Percentiles rank a stretch among this genome's conserved stretches.
Evolutionary conservation across 2,113 vertebrate species (phyloP).

Genomic region (Pteruthius melanotis): DNA sequence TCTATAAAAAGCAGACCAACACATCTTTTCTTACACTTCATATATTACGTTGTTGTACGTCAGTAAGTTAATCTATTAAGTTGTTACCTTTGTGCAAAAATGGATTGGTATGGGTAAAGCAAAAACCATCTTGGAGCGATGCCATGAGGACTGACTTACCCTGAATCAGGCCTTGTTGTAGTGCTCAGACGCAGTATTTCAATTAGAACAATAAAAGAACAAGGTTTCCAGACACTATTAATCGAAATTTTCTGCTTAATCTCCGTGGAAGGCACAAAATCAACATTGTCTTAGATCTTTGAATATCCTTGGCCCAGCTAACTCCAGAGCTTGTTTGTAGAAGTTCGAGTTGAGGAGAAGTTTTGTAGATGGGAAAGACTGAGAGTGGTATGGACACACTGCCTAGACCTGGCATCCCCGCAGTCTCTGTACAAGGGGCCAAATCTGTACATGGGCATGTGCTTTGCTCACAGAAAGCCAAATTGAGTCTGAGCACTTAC

Average conservation of each 20-base stretch:
- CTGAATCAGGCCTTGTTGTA: background rate
- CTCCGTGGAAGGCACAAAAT: background rate
- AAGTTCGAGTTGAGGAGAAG: background rate
- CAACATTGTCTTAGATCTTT: background rate
- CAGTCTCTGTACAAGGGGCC: background rate
- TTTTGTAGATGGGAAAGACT: background rate
- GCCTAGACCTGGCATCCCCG: rapidly evolving
- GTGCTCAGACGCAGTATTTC: background rate
- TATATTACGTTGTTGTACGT: background rate
- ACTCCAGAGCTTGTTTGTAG: background rate
- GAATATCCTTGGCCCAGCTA: background rate
- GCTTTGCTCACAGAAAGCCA: background rate
- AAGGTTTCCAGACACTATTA: background rate
- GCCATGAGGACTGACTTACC: background rate
- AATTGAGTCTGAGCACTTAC: background rate
- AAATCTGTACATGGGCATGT: background rate
- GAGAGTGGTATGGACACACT: background rate
- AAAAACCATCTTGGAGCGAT: background rate
- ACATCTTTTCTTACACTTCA: background rate
- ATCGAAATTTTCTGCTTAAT: background rate
- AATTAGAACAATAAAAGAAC: background rate
- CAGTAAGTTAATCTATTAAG: background rate
- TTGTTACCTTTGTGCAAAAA: background rate
- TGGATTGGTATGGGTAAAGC: background rate
- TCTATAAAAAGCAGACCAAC: background rate